These are phyloP conservation scores for Damaliscus lunatus DNA, from an alignment of 2,113 vertebrate species.

Conservation along the genomic window DNA sequence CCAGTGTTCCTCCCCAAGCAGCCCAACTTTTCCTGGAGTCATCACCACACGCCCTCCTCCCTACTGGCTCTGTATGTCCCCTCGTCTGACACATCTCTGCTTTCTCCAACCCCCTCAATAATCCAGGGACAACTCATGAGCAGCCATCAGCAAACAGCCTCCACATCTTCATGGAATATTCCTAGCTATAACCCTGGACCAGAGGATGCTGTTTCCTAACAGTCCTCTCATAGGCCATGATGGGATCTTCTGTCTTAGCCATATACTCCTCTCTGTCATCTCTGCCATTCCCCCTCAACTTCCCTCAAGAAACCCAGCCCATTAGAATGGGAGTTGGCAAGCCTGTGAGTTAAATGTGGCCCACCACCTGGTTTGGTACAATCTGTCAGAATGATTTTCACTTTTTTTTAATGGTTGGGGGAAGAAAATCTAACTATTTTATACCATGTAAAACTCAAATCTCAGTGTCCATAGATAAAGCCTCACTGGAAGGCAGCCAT, in stretches of 20 bases:
- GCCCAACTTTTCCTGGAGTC: not conserved
- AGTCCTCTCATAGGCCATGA: not conserved
- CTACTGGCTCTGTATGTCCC: not conserved
- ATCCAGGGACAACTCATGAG: not conserved
- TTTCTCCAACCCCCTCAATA: not conserved
- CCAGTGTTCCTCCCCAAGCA: not conserved
- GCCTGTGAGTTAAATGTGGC: not conserved
- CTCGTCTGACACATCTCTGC: not conserved
- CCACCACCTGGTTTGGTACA: not conserved
- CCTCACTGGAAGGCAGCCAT: not conserved
- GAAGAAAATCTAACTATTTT: not conserved
- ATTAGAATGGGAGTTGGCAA: not conserved
- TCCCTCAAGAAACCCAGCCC: not conserved
- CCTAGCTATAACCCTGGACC: not conserved
- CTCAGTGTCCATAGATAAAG: not conserved
- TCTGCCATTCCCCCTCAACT: not conserved
- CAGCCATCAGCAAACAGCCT: not conserved
- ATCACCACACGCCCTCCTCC: not conserved
- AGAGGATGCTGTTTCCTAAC: not conserved
- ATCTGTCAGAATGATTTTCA: not conserved
- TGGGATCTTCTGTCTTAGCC: not conserved
- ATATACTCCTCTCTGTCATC: not conserved
- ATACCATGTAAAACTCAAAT: not conserved
- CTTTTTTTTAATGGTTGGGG: not conserved
- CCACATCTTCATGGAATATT: not conserved